Conservation (phyloP, 2,797 vertebrate species). For the Pachyuromys duprasi region DNA sequence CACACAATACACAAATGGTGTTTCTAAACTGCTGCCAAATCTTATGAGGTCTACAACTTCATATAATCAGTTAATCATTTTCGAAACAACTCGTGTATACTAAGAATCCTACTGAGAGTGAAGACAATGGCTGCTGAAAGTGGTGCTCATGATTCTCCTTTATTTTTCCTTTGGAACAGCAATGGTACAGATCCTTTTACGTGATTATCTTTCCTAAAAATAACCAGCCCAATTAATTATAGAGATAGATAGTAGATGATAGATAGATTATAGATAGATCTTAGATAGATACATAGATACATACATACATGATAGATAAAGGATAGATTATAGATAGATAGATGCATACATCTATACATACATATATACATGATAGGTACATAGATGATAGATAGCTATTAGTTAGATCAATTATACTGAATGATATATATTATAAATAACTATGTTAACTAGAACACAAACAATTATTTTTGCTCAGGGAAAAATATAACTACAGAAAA, state of each 20-base stretch:
- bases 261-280: not conserved
- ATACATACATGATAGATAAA: too few species aligned
- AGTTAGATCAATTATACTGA: not conserved
- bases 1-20: not conserved
- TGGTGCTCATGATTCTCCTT: not conserved
- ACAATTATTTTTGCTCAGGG: slow-evolving; percentile 12
- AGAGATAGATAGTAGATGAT: not conserved
- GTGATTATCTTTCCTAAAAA: not conserved
- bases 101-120: slow-evolving; percentile 25
- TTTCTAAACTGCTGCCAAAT: slow-evolving; percentile 24
- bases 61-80: slow-evolving; percentile 40
- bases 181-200: not conserved
- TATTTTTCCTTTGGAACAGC: not conserved
- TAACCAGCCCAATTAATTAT: not conserved
- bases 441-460: slow-evolving; percentile 12
- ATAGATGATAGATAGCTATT: not conserved
- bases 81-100: slow-evolving; percentile 36
- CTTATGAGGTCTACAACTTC: slow-evolving; percentile 16
- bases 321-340: too few species aligned
- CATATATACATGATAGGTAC: too few species aligned
- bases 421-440: not conserved
- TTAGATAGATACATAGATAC: not conserved
- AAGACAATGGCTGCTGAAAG: slow-evolving; percentile 20
- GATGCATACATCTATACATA: too few species aligned
- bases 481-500: slow-evolving; percentile 15